Evolutionary conservation across 2,113 vertebrate genomes (phyloP).

Genomic region (Pangasianodon hypophthalmus): DNA sequence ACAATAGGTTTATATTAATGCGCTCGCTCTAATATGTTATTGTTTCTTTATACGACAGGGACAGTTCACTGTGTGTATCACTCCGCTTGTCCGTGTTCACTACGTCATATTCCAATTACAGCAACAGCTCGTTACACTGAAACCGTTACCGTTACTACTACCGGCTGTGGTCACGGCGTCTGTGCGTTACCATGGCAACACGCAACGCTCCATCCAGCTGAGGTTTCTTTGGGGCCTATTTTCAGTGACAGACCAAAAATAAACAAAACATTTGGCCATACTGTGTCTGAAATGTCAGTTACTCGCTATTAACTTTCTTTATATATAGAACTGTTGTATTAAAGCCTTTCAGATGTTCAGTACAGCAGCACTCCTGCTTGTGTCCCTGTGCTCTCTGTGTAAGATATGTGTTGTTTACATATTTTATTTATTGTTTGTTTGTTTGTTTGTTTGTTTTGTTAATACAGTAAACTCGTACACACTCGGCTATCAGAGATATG

Average conservation of each 20-base stretch:
- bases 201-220: background rate
- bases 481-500: background rate
- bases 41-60: too few species aligned
- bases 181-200: background rate
- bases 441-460: background rate
- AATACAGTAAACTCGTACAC: too few species aligned
- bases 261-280: background rate
- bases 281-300: background rate
- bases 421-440: background rate
- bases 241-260: background rate
- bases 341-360: background rate
- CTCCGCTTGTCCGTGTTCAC: too few species aligned
- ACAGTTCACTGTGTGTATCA: too few species aligned
- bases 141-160: too few species aligned
- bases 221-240: background rate
- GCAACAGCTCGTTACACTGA: too few species aligned
- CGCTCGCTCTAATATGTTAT: too few species aligned
- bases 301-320: background rate
- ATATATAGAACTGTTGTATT: background rate
- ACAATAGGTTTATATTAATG: too few species aligned
- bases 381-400: background rate
- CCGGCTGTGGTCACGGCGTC: too few species aligned
- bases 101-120: too few species aligned
- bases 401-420: background rate
- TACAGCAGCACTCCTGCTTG: too few species aligned